phyloP scores from a whole-genome alignment of 2,888 invertebrate genomes.

The Papilio elwesi region DNA sequence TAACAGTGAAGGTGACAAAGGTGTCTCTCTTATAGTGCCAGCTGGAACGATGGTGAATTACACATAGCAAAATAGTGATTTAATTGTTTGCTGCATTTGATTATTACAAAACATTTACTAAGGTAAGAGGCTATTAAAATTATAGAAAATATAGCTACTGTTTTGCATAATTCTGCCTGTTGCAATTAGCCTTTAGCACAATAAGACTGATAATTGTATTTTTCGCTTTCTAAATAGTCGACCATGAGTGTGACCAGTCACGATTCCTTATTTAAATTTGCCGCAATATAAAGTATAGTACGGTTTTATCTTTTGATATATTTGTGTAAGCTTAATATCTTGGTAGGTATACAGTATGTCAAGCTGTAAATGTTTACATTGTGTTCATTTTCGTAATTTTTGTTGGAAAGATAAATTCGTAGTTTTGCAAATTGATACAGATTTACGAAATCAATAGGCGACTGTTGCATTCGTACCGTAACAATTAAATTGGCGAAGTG shows the following conservation, averaged over 20 bases:
- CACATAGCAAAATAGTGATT: constrained; percentile 73
- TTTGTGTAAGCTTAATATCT: constrained; percentile 10
- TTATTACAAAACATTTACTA: constrained; percentile 59
- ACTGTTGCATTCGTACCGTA: constrained; percentile 27
- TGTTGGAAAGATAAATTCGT: not conserved
- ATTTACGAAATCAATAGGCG: constrained; percentile 32
- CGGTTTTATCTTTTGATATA: constrained; percentile 41
- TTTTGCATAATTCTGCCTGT: constrained; percentile 56
- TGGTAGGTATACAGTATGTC: too few species aligned
- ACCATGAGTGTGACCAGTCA: constrained; percentile 79
- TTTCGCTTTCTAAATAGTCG: constrained; percentile 80
- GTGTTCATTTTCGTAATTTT: constrained; percentile 27
- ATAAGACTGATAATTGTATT: constrained; percentile 64
- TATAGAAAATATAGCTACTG: constrained; percentile 43
- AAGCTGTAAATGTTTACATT: not conserved
- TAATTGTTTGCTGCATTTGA: constrained; percentile 60
- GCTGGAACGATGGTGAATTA: constrained; percentile 78
- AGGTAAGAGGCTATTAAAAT: constrained; percentile 58
- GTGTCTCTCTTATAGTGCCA: constrained; percentile 71
- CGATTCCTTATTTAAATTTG: constrained; percentile 65
- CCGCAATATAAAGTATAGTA: constrained; percentile 59
- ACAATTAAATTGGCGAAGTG: constrained; percentile 36
- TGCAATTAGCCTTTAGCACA: constrained; percentile 62
- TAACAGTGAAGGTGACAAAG: constrained; percentile 71
- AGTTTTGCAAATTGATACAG: constrained; percentile 25